phyloP scores from a whole-genome alignment of 1,140 invertebrate species.

The Aphis craccivora region DNA sequence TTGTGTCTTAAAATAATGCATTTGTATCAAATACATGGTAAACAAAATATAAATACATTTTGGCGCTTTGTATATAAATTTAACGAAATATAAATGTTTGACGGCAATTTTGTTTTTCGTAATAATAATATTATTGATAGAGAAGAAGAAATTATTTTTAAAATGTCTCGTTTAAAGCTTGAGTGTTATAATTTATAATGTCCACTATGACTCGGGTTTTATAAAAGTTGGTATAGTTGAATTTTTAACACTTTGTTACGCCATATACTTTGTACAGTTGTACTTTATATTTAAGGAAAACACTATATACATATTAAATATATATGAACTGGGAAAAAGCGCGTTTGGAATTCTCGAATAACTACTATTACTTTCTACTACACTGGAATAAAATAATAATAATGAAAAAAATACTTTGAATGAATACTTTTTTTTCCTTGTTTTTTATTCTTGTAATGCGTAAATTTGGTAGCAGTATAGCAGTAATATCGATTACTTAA shows the following conservation, averaged over 20 bases:
- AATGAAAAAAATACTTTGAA: slow-evolving; percentile 5
- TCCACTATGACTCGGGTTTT: not conserved
- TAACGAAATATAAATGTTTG: not conserved
- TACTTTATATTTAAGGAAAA: not conserved
- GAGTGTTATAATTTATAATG: not conserved
- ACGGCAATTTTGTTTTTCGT: not conserved
- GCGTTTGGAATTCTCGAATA: not conserved
- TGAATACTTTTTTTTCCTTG: not conserved
- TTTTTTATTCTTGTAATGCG: not conserved
- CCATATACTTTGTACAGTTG: not conserved
- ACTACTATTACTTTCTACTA: not conserved
- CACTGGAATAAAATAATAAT: not conserved
- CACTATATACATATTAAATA: not conserved
- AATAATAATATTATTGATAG: not conserved
- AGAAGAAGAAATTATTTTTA: not conserved
- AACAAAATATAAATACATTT: not conserved
- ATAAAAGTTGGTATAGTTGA: not conserved
- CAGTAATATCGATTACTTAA: slow-evolving; percentile 45
- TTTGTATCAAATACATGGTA: not conserved
- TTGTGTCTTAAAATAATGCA: not conserved
- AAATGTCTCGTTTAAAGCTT: not conserved
- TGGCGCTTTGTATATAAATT: not conserved
- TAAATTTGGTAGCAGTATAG: not conserved
- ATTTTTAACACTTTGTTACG: slow-evolving; percentile 13
- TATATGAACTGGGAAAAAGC: not conserved